Conservation (phyloP, 2,113 vertebrate genomes). For the Montifringilla adamsi region DNA sequence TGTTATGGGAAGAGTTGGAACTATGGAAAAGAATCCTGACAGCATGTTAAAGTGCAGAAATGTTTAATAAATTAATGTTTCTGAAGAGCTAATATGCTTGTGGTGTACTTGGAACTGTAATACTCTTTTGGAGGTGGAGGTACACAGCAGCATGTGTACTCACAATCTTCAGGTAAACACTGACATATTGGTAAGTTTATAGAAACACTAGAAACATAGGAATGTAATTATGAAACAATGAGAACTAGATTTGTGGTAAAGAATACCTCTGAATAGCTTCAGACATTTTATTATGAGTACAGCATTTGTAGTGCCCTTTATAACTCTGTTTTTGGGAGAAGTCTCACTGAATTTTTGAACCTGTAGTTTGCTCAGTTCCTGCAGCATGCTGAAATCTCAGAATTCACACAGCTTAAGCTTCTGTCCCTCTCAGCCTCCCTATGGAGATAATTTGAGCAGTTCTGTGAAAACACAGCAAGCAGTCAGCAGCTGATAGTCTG, state of each 20-base stretch:
- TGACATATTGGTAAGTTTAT: neutral
- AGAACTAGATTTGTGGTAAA: neutral
- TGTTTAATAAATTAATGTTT: neutral
- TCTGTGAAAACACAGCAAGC: neutral
- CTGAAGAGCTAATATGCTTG: neutral
- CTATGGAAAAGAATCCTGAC: neutral
- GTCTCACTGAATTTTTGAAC: neutral
- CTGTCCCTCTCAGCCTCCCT: neutral
- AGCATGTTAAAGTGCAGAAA: neutral
- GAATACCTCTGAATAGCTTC: neutral
- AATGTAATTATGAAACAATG: neutral
- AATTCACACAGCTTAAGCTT: neutral
- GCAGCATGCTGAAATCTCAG: neutral
- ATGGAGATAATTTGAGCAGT: neutral
- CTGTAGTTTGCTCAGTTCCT: neutral
- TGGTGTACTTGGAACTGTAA: neutral
- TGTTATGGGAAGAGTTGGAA: neutral
- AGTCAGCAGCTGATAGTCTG: neutral
- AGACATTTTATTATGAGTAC: neutral
- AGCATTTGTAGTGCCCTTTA: neutral
- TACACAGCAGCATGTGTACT: neutral
- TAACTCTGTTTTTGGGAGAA: neutral
- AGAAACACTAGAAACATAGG: neutral
- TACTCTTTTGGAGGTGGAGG: neutral
- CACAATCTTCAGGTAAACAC: neutral